phyloP scores from a whole-genome alignment of 1,140 invertebrate genomes.

The Brachionus rotundiformis region DNA sequence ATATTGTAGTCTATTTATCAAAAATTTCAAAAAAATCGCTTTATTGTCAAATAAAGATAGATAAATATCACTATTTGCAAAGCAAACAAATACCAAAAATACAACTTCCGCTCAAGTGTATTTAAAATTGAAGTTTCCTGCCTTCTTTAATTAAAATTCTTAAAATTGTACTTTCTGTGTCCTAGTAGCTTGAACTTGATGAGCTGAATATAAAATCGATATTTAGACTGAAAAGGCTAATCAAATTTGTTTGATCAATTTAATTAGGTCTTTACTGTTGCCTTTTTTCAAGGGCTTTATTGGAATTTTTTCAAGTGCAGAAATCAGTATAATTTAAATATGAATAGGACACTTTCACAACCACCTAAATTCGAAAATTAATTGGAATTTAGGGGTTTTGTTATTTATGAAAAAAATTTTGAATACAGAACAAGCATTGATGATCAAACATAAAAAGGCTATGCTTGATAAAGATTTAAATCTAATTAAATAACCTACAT shows the following conservation, averaged over 20 bases:
- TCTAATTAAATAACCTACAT: neutral
- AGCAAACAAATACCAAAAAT: neutral
- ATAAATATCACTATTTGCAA: neutral
- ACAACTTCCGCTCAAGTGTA: neutral
- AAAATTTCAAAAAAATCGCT: neutral
- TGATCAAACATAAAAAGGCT: neutral
- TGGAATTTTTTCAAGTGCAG: neutral
- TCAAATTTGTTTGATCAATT: slow-evolving; percentile 16
- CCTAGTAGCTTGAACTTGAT: neutral
- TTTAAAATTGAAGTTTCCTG: neutral
- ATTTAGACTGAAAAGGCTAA: neutral
- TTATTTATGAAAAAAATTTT: neutral
- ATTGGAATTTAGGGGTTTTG: neutral
- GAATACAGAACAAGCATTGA: neutral
- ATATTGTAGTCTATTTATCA: neutral
- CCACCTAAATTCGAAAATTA: neutral
- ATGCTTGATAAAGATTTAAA: neutral
- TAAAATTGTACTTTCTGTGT: neutral
- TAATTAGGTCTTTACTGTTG: slow-evolving; percentile 7
- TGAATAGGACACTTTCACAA: slow-evolving; percentile 12
- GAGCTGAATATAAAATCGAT: neutral
- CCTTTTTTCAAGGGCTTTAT: slow-evolving; percentile 18
- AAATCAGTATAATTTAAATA: neutral
- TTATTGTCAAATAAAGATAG: neutral
- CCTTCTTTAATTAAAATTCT: slow-evolving; percentile 1